Evolutionary conservation across 1,140 invertebrate species (phyloP).

Genomic region (Drosophila neocordata): DNA sequence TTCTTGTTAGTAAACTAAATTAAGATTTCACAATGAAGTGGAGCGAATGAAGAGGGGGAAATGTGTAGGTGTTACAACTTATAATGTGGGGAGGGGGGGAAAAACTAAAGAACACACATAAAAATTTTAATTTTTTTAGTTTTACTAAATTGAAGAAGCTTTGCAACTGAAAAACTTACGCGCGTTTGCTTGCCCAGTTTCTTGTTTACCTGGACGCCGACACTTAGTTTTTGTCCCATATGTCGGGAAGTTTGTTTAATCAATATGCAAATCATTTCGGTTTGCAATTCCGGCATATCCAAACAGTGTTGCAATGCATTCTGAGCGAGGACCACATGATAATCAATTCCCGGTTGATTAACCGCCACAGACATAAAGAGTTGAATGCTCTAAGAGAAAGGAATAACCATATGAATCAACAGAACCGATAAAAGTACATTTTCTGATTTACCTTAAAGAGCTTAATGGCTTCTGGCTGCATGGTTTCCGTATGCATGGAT

Average conservation of each 20-base stretch:
- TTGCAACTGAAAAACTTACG: slow-evolving; percentile 88
- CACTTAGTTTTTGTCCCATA: slow-evolving; percentile 89
- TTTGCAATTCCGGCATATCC: slow-evolving; percentile 93
- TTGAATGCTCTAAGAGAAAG: slow-evolving; percentile 90
- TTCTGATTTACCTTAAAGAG: slow-evolving; percentile 91
- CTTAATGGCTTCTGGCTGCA: slow-evolving; percentile 96
- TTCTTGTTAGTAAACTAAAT: neutral
- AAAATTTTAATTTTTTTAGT: neutral
- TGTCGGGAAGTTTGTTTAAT: slow-evolving; percentile 96
- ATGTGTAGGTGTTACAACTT: neutral
- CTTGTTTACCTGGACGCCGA: slow-evolving; percentile 94
- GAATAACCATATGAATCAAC: neutral
- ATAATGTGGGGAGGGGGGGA: neutral
- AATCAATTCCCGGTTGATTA: slow-evolving; percentile 97
- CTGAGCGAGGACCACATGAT: slow-evolving; percentile 97
- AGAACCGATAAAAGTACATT: too few relatives aligned
- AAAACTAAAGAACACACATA: slow-evolving; percentile 25
- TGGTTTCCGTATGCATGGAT: slow-evolving; percentile 91
- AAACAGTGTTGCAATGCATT: slow-evolving; percentile 96
- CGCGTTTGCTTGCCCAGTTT: slow-evolving; percentile 83
- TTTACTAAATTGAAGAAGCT: slow-evolving; percentile 61
- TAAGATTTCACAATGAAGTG: too few relatives aligned
- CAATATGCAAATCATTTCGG: slow-evolving; percentile 94
- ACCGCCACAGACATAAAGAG: slow-evolving; percentile 97
- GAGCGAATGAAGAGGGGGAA: neutral